These are phyloP conservation scores for Meteorus colon DNA, from an alignment of 2,888 invertebrate species.

Conservation along the genomic window DNA sequence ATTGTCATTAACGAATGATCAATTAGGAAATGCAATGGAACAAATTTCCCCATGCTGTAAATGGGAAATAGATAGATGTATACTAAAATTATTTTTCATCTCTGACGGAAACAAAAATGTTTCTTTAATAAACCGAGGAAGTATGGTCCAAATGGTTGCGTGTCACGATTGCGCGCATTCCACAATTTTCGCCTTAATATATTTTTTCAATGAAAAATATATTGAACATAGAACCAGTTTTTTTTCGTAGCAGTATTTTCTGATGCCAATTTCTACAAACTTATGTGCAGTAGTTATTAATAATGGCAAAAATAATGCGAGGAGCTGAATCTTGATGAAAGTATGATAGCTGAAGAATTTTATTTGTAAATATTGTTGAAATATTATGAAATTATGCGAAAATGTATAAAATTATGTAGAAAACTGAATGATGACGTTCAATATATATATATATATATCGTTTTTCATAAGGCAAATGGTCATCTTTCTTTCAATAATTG, in stretches of 20 bases:
- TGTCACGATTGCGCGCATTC: background rate
- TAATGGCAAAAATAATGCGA: slow-evolving; percentile 17
- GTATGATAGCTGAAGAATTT: slow-evolving; percentile 30
- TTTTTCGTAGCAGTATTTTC: slow-evolving; percentile 25
- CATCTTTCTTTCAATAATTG: background rate
- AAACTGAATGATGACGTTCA: background rate
- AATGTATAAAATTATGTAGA: slow-evolving; percentile 18
- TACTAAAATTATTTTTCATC: background rate
- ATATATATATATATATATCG: slow-evolving; percentile 7
- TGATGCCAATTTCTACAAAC: slow-evolving; percentile 1
- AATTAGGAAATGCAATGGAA: background rate
- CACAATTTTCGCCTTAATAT: background rate
- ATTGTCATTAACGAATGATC: slow-evolving; percentile 83
- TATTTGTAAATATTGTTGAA: slow-evolving; percentile 58
- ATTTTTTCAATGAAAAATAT: slow-evolving; percentile 17
- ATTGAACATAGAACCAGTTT: background rate
- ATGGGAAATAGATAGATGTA: background rate
- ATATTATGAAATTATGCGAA: slow-evolving; percentile 34
- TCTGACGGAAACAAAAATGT: background rate
- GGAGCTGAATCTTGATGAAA: slow-evolving; percentile 38
- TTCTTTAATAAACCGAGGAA: background rate
- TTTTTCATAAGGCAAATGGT: background rate
- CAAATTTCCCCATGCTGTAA: background rate
- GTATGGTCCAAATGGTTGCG: slow-evolving; percentile 3
- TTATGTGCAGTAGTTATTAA: background rate